Evolutionary conservation across 2,888 invertebrate genomes (phyloP), one percentile per base, ranked within the genome.

Genomic region (Pyrgus malvae): DNA sequence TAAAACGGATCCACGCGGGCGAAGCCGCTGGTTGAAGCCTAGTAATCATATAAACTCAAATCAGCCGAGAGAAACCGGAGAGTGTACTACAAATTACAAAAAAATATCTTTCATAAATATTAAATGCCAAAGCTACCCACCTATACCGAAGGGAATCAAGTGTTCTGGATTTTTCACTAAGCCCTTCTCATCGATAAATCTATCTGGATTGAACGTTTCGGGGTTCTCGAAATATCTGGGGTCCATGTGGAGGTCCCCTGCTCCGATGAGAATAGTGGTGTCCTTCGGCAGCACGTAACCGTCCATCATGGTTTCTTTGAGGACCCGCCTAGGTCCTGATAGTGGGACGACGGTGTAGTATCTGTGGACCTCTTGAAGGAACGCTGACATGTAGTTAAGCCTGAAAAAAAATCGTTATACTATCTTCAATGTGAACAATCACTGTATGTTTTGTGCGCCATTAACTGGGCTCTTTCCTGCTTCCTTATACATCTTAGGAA

Each of bases 101-200:
- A 7, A 2, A n/a, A 27, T 9, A n/a, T n/a, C n/a, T n/a, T n/a
- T n/a, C n/a, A 29, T 44, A 29, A 44, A 29, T 29, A 44, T 12
- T 9, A 21, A 21, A 31, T 11, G 29, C 17, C 19, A 27, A n/a
- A n/a, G n/a, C n/a, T n/a, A 44, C 77, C 72, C 76, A 94, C 95
- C 95, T 70, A 92, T 80, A 57, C 95, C 94, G 68, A 95, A 95
- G 7, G 92, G 91, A 55, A 93, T 91, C 66, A 92, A 89, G 62
- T 91, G 82, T 61, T 91, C 92, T 48, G 91, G 87, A 61, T 85
- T 88, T 60, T 84, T 84, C 54, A 92, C 75, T 63, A 76, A 77
- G 14, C 92, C 93, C 14, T 78, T 68, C 8, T 86, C 80, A 62
- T 92, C 87, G 44, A 94, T 82, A 80, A 94, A 94, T 74, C 94